phyloP scores from a whole-genome alignment of 2,113 vertebrate species.

The Platycercus adscitus region DNA sequence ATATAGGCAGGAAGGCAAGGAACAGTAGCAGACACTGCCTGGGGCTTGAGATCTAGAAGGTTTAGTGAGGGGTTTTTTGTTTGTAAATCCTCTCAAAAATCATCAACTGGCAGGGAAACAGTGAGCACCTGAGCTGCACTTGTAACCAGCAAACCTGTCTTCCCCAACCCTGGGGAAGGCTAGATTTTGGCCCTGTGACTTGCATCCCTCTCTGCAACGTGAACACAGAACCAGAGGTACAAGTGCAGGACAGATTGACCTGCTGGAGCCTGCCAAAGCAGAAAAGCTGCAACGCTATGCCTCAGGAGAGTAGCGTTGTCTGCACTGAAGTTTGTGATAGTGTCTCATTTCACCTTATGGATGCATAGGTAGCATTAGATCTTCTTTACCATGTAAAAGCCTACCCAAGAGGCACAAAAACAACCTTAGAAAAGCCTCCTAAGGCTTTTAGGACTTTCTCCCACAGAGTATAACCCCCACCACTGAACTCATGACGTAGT shows the following conservation, averaged over 20 bases:
- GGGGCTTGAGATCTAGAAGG: constrained; percentile 85
- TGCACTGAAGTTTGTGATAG: not conserved
- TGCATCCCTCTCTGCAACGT: accelerated
- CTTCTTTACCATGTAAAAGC: not conserved
- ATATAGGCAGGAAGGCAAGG: constrained; percentile 95
- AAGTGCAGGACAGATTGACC: not conserved
- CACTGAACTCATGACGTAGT: not conserved
- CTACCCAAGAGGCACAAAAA: not conserved
- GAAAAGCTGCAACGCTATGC: not conserved
- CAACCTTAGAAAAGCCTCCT: not conserved
- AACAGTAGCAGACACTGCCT: constrained; percentile 81
- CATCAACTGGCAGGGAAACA: not conserved
- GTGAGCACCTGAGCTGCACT: not conserved
- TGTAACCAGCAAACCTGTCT: not conserved
- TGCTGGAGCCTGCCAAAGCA: not conserved
- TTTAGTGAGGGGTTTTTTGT: not conserved
- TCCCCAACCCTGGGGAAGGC: not conserved
- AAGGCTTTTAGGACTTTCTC: not conserved
- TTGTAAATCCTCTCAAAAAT: not conserved
- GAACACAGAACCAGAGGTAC: not conserved
- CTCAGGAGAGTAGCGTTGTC: not conserved
- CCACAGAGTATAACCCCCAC: not conserved
- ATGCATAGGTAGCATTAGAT: not conserved
- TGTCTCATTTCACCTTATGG: accelerated
- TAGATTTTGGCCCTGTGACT: not conserved